Percentiles rank a stretch among this genome's conserved stretches.
phyloP scores from a whole-genome alignment of 2,113 vertebrate genomes.

The Carollia perspicillata region DNA sequence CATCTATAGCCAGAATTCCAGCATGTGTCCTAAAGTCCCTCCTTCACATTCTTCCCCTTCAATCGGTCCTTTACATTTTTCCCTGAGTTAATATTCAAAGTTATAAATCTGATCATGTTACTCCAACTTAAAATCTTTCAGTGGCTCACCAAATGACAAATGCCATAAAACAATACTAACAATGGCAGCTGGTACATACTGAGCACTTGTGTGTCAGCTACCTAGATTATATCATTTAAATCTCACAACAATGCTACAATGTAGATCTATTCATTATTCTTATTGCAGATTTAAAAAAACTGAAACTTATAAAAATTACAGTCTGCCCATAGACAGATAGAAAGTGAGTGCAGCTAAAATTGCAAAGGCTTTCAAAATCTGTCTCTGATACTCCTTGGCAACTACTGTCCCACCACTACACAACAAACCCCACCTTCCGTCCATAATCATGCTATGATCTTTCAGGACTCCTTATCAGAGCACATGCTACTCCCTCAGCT shows the following conservation, averaged over 20 bases:
- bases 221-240: neutral
- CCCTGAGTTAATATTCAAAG: neutral
- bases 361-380: neutral
- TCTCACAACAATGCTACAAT: neutral
- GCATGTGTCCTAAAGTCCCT: neutral
- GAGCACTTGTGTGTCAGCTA: neutral
- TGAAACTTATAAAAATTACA: conserved; percentile 12
- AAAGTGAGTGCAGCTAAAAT: neutral
- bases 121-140: neutral
- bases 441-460: neutral
- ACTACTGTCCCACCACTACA: neutral
- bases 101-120: neutral
- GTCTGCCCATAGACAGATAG: neutral
- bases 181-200: neutral
- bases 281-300: neutral
- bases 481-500: neutral
- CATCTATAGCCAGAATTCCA: neutral
- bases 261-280: neutral
- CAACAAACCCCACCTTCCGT: neutral
- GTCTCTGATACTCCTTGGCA: neutral
- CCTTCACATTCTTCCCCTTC: neutral
- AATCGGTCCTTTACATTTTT: neutral
- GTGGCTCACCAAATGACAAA: neutral
- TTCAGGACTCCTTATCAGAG: neutral
- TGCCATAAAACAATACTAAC: neutral